Evolutionary conservation across 2,888 invertebrate genomes (phyloP), one percentile per base, ranked within the genome.

Genomic region (Melitaea athalia): DNA sequence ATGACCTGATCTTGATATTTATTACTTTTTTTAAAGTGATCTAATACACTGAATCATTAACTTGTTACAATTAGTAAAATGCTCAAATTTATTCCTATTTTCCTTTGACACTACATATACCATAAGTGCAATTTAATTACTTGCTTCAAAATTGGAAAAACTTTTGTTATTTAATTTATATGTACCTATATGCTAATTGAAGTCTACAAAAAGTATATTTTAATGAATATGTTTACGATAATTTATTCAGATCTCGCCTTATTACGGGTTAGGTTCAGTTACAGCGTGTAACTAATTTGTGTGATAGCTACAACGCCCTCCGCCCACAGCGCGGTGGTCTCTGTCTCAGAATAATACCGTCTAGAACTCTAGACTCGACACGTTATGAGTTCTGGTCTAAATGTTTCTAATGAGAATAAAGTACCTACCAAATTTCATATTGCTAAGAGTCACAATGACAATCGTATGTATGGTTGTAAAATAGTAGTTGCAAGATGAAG

Each of bases 41-140:
- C 75, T 77, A 74, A 77, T 74, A 67, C 67, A 69, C 72, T 78
- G 77, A 77, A 60, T 77, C 75, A 77, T 70, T 52, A 61, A 50
- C 60, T 64, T 24, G 66, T 38, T 49, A 60, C 66, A 59, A 61
- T 59, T 59, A 53, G 50, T 8, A 49, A n/a, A 49, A n/a, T 14
- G n/a, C n/a, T n/a, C 6, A 49, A 14, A 49, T n/a, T 49, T 49
- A n/a, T 14, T 5, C 4, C 17, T 52, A 3, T 24, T 24, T 24
- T 24, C 24, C 24, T 24, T 24, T 24, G 24, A 24, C 24, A 24
- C 24, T 24, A 24, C 24, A 24, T 24, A 24, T 24, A 24, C 24
- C 24, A 24, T 24, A 24, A 24, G 24, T 24, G 3, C 3, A 24
- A 24, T 24, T 24, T 24, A 24, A 24, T 24, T 24, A 24, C 24